Evolutionary conservation across 2,888 invertebrate species (phyloP).

Genomic region (Drosophila subquinaria): DNA sequence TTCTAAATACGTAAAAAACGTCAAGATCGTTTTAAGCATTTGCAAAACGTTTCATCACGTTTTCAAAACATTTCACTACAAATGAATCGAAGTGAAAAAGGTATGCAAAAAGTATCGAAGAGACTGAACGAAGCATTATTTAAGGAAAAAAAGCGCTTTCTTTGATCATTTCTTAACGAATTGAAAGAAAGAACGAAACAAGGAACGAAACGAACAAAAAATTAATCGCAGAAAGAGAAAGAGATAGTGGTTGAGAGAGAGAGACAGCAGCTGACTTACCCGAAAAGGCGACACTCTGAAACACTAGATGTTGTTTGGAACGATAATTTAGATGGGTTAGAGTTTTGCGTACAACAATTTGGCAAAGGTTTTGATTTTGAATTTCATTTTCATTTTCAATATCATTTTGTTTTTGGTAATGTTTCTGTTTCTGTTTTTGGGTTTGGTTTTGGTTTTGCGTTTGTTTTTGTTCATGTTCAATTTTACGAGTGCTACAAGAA

Average conservation of each 20-base stretch:
- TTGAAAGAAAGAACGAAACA: slow-evolving; percentile 6
- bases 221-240: slow-evolving; percentile 13
- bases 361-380: slow-evolving; percentile 61
- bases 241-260: background rate
- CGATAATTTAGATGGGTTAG: slow-evolving; percentile 85
- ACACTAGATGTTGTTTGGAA: slow-evolving; percentile 89
- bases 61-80: slow-evolving; percentile 5
- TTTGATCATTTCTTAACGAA: background rate
- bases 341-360: slow-evolving; percentile 84
- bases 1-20: background rate
- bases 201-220: slow-evolving; percentile 10
- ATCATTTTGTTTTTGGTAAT: slow-evolving; percentile 7
- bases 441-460: slow-evolving; percentile 18
- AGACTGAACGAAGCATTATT: background rate
- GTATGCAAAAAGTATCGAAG: slow-evolving; percentile 8
- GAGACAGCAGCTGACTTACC: slow-evolving; percentile 88
- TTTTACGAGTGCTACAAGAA: slow-evolving; percentile 51
- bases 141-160: background rate
- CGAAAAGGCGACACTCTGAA: slow-evolving; percentile 98
- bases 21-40: background rate
- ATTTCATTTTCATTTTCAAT: slow-evolving; percentile 4
- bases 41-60: background rate
- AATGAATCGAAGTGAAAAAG: slow-evolving; percentile 3
- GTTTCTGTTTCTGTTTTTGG: slow-evolving; percentile 12
- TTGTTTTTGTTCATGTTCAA: slow-evolving; percentile 34